Evolutionary conservation across 2,888 invertebrate genomes (phyloP).

Genomic region (Spodoptera picta): DNA sequence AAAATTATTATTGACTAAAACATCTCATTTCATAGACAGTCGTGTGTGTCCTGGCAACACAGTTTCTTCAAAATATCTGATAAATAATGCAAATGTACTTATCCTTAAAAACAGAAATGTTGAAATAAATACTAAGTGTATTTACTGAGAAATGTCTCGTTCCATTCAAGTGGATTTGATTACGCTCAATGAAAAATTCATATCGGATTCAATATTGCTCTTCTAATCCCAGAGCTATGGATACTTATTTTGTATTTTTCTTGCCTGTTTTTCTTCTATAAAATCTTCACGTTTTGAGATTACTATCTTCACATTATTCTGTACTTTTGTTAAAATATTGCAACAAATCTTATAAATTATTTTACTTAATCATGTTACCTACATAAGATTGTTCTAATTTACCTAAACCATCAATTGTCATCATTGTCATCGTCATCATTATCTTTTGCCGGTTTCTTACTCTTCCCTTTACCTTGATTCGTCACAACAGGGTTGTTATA

Average conservation of each 20-base stretch:
- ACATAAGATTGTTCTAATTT: too few relatives aligned
- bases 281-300: background rate
- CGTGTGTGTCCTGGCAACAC: too few relatives aligned
- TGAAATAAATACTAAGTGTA: background rate
- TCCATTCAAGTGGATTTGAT: background rate
- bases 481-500: constrained; percentile 64
- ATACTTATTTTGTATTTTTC: background rate
- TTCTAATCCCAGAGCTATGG: background rate
- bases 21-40: background rate
- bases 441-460: background rate
- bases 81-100: background rate
- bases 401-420: too few relatives aligned
- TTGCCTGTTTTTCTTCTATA: background rate
- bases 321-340: too few relatives aligned
- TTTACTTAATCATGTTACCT: too few relatives aligned
- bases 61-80: background rate
- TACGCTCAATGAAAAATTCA: constrained; percentile 5
- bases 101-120: background rate
- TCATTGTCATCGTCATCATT: background rate
- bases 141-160: background rate
- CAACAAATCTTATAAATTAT: too few relatives aligned
- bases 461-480: constrained; percentile 3
- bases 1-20: background rate
- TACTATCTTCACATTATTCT: background rate
- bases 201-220: constrained; percentile 1